phyloP scores from a whole-genome alignment of 2,797 vertebrate species.

The Poeciliopsis gracilis region DNA sequence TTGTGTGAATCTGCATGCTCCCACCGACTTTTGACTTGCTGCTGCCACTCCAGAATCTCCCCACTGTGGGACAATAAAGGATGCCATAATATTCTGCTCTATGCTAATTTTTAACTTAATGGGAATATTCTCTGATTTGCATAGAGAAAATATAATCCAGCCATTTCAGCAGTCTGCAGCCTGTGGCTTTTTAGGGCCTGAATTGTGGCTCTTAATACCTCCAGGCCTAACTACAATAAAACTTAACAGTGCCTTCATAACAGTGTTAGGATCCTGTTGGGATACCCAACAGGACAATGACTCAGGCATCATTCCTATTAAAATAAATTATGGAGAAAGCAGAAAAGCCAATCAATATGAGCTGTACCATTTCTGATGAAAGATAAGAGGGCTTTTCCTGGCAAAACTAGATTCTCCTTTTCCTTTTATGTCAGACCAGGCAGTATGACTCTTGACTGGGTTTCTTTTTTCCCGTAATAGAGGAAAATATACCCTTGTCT shows the following conservation, averaged over 20 bases:
- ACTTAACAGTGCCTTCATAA: not conserved
- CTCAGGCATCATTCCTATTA: not conserved
- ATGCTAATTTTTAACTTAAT: not conserved
- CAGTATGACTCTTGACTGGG: no score
- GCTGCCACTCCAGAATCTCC: no score
- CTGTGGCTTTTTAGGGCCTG: not conserved
- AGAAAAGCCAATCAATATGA: not conserved
- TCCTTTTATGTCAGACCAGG: no score
- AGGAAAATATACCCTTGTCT: not conserved
- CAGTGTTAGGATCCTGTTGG: not conserved
- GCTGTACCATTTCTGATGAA: not conserved
- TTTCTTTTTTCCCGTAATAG: no score
- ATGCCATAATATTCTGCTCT: no score
- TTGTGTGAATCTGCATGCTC: no score
- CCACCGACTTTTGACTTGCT: no score
- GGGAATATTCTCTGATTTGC: not conserved
- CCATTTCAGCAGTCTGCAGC: not conserved
- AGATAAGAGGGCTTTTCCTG: no score
- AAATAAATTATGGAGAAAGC: not conserved
- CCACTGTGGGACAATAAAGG: no score
- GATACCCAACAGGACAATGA: not conserved
- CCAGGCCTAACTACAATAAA: not conserved
- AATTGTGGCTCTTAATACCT: not conserved
- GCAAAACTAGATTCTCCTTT: no score
- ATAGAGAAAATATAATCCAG: not conserved